These are phyloP conservation scores for Stenotaenia linearis DNA, from an alignment of 2,888 invertebrate species.

Conservation along the genomic window DNA sequence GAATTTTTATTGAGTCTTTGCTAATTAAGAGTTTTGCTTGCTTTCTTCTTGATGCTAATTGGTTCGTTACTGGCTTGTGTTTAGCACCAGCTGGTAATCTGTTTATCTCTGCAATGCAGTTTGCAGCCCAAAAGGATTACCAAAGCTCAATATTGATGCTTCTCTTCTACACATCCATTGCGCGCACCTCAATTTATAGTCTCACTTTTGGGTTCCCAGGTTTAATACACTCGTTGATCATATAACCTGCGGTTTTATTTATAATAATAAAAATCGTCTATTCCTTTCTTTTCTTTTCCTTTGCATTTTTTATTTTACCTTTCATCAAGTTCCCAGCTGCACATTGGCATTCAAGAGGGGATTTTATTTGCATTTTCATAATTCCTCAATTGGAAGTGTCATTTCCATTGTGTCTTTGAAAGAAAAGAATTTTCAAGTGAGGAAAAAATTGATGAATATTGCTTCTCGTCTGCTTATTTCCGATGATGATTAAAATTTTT, in stretches of 20 bases:
- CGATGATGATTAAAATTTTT: neutral
- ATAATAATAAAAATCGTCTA: neutral
- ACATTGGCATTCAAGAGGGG: constrained; percentile 7
- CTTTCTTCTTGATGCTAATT: constrained; percentile 16
- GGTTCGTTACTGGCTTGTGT: constrained; percentile 26
- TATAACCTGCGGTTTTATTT: neutral
- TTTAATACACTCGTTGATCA: constrained; percentile 6
- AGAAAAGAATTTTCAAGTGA: neutral
- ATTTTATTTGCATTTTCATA: constrained; percentile 23
- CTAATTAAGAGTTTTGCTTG: constrained; percentile 16
- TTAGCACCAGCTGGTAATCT: constrained; percentile 26
- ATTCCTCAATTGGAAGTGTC: constrained; percentile 13
- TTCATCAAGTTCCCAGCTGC: constrained; percentile 10
- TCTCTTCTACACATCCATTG: neutral
- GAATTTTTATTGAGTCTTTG: constrained; percentile 9
- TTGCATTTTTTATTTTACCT: neutral
- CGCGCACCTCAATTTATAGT: constrained; percentile 4
- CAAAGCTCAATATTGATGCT: constrained; percentile 24
- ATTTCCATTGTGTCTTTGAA: neutral
- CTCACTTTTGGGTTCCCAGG: neutral
- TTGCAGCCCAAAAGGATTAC: constrained; percentile 26
- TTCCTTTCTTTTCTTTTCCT: neutral
- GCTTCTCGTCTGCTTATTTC: neutral
- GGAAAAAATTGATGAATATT: constrained; percentile 8
- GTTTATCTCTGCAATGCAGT: constrained; percentile 23